phyloP scores from a whole-genome alignment of 1,140 invertebrate genomes.

The Oscheius sp. region DNA sequence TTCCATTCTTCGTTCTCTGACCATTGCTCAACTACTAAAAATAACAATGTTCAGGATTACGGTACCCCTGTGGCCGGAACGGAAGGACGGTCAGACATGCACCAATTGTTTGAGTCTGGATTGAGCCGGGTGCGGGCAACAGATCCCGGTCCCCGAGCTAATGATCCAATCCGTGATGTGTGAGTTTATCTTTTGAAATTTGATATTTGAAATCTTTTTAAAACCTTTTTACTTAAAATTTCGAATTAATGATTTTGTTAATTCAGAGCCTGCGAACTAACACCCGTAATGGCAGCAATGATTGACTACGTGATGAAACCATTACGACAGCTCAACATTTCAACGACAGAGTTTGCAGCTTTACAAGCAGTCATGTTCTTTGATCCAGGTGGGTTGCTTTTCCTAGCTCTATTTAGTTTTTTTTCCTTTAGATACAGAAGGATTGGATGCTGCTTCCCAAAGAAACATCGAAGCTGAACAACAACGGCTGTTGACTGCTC shows the following conservation, averaged over 20 bases:
- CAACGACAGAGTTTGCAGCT: slow-evolving; percentile 50
- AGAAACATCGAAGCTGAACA: slow-evolving; percentile 58
- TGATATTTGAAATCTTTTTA: too few species aligned
- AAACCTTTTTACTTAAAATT: background rate
- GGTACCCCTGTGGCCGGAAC: slow-evolving; percentile 22
- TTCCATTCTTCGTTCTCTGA: background rate
- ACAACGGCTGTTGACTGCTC: slow-evolving; percentile 49
- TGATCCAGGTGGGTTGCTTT: slow-evolving; percentile 49
- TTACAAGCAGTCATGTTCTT: slow-evolving; percentile 61
- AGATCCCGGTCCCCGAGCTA: too few species aligned
- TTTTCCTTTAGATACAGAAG: slow-evolving; percentile 59
- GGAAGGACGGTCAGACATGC: slow-evolving; percentile 30
- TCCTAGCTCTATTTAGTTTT: too few species aligned
- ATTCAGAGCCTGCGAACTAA: slow-evolving; percentile 43
- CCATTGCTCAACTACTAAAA: background rate
- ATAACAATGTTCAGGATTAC: slow-evolving; percentile 26
- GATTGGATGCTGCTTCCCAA: slow-evolving; percentile 58
- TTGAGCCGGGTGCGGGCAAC: slow-evolving; percentile 3
- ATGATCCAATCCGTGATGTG: too few species aligned
- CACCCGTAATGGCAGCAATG: slow-evolving; percentile 59
- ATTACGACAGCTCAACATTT: slow-evolving; percentile 48
- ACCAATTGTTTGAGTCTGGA: slow-evolving; percentile 26
- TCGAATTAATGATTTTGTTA: background rate
- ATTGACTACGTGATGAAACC: slow-evolving; percentile 60
- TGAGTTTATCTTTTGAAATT: too few species aligned